A percentile compares a stretch with the other conserved stretches of the same genome.
Conservation (phyloP, 2,113 vertebrate genomes). For the Anthoscopus minutus region DNA sequence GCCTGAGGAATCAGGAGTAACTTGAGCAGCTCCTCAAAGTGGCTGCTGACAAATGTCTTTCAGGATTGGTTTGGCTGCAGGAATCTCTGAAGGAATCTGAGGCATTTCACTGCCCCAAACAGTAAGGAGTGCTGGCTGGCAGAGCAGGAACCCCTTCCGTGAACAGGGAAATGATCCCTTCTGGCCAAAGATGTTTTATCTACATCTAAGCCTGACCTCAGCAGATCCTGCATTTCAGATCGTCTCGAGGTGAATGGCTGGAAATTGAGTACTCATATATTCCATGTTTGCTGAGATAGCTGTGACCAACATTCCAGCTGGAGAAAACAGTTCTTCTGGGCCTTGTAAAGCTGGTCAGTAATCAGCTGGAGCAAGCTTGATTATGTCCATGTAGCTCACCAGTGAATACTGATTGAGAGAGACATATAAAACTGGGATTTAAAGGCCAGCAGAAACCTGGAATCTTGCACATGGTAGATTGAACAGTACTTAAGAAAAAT, state of each 20-base stretch:
- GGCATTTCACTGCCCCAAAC: neutral
- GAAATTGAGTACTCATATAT: neutral
- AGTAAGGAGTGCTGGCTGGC: neutral
- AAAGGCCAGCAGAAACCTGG: neutral
- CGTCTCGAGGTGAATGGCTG: neutral
- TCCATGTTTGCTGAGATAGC: neutral
- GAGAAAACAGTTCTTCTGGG: neutral
- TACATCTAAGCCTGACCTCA: neutral
- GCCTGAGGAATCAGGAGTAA: neutral
- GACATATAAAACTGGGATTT: neutral
- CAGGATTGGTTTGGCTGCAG: neutral
- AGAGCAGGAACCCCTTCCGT: neutral
- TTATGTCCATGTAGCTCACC: neutral
- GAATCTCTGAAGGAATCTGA: neutral
- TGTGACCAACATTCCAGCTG: neutral
- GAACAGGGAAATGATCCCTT: neutral
- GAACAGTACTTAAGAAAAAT: neutral
- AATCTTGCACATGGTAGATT: neutral
- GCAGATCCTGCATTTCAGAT: neutral
- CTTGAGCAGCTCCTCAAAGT: neutral
- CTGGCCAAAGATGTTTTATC: neutral
- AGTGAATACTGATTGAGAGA: neutral
- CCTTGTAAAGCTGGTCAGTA: neutral
- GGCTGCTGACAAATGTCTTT: fast-evolving
- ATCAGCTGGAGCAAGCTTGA: neutral